Base-by-base conservation (phyloP, 2,888 invertebrate species). In the Dryobotodes eremita region DNA sequence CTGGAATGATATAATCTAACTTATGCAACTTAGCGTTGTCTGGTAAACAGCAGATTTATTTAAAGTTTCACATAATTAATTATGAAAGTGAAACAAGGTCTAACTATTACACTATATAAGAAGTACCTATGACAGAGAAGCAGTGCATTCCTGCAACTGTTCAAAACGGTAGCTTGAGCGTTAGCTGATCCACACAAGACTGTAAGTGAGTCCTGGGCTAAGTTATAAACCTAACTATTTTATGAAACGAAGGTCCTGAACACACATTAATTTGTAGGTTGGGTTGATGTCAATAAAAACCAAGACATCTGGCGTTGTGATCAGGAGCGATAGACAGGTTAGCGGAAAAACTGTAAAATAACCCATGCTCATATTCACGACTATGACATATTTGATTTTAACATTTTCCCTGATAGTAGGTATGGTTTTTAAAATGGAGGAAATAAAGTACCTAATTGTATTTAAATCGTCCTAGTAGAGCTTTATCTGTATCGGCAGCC, bases 1-100 rank as follows among this genome's bases (percentile, higher is more conserved):
- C 26, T 62, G 59, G 50, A 59, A 74, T 71, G 0, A 61, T 48
- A 59, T 71, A 46, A 80, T 74, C 74, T 77, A n/a, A 74, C 64
- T 50, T 59, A 65, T 65, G 80, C 62, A 68, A 57, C 48, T 23
- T 42, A 59, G 15, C 48, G n/a, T 26, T 20, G 46, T 26, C 31
- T 26, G 50, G 42, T n/a, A 31, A 46, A 11, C 31, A 36, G 59
- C 7, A 53, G 48, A 65, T 68, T 61, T 31, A 46, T 76, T 77
- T 31, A 68, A 61, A 48, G 20, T 69, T 17, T 31, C 17, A 8
- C 55, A 17, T 42, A 4, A 42, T 36, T 15, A 55, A 42, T 20
- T 20, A 26, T 42, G 70, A 70, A 53, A 69, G 36, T n/a, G 17
- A 48, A 64, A 68, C 20, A 26, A 50, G n/a, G 55, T 11, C 70